phyloP scores from a whole-genome alignment of 1,140 invertebrate genomes.

The Formica exsecta region DNA sequence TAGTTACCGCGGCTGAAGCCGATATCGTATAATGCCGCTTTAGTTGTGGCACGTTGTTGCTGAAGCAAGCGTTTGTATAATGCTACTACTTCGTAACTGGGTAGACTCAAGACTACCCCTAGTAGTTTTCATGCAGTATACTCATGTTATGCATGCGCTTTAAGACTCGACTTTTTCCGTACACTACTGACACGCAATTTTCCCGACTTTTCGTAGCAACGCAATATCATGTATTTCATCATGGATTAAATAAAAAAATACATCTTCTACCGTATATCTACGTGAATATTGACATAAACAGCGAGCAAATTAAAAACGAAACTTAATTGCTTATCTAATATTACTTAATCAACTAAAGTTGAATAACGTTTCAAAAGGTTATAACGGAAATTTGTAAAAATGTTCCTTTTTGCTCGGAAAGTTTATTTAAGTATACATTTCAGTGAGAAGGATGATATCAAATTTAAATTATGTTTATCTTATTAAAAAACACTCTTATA shows the following conservation, averaged over 20 bases:
- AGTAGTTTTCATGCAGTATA: constrained; percentile 45
- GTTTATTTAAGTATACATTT: not conserved
- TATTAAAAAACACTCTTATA: not conserved
- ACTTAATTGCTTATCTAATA: constrained; percentile 37
- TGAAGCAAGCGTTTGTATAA: constrained; percentile 67
- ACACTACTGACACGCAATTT: constrained; percentile 58
- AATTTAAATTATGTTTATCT: not conserved
- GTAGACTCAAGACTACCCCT: constrained; percentile 11
- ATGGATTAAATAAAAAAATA: constrained; percentile 28
- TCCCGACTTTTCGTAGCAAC: constrained; percentile 52
- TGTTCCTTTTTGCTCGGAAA: not conserved
- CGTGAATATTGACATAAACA: not conserved
- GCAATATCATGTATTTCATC: constrained; percentile 41
- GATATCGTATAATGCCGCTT: constrained; percentile 63
- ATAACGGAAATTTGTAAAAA: not conserved
- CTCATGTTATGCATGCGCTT: constrained; percentile 42
- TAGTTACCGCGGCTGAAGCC: constrained; percentile 44
- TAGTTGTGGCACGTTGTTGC: constrained; percentile 38
- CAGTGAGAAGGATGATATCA: not conserved
- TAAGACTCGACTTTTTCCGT: constrained; percentile 62
- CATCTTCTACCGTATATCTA: not conserved
- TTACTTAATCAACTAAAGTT: not conserved
- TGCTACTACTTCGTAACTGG: constrained; percentile 51
- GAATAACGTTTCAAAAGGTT: not conserved
- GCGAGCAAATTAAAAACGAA: not conserved